A percentile compares a stretch with the other conserved stretches of the same genome.
Conservation (phyloP, 2,797 vertebrate species). For the Fistularia tabacaria region DNA sequence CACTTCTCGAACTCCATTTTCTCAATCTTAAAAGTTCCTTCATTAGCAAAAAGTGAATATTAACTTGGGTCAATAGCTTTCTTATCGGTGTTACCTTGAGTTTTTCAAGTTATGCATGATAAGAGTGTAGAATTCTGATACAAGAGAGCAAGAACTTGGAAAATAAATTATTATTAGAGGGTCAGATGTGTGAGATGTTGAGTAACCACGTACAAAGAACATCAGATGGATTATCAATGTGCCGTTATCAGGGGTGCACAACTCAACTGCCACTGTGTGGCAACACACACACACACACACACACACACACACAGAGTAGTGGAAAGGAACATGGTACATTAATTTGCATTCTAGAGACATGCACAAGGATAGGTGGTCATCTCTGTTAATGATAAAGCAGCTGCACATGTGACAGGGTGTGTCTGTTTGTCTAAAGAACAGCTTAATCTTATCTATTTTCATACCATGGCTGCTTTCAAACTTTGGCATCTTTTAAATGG, state of each 20-base stretch:
- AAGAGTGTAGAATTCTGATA: not conserved
- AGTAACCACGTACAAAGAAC: conserved; percentile 20
- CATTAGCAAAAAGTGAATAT: not conserved
- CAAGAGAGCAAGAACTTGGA: not conserved
- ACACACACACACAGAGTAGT: too few species aligned
- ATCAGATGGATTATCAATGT: conserved; percentile 40
- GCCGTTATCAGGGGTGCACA: conserved; percentile 22
- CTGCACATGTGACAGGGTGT: conserved; percentile 4
- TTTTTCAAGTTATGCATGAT: conserved; percentile 4
- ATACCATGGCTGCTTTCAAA: not conserved
- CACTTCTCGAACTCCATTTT: not conserved
- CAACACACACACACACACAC: conserved; percentile 1
- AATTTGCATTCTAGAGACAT: not conserved
- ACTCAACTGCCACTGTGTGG: conserved; percentile 2
- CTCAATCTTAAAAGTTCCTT: conserved; percentile 2
- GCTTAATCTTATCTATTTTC: conserved; percentile 16
- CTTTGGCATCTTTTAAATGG: not conserved
- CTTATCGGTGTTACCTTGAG: conserved; percentile 31
- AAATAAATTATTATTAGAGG: not conserved
- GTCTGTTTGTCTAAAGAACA: not conserved
- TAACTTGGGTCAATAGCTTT: conserved; percentile 4
- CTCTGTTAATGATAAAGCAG: conserved; percentile 26
- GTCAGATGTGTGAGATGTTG: conserved; percentile 16
- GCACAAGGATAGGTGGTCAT: not conserved
- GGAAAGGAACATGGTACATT: too few species aligned